A percentile compares a stretch with the other conserved stretches of the same genome.
These are phyloP conservation scores for Ardeotis arabs DNA, from an alignment of 2,113 vertebrate species.

Conservation along the genomic window DNA sequence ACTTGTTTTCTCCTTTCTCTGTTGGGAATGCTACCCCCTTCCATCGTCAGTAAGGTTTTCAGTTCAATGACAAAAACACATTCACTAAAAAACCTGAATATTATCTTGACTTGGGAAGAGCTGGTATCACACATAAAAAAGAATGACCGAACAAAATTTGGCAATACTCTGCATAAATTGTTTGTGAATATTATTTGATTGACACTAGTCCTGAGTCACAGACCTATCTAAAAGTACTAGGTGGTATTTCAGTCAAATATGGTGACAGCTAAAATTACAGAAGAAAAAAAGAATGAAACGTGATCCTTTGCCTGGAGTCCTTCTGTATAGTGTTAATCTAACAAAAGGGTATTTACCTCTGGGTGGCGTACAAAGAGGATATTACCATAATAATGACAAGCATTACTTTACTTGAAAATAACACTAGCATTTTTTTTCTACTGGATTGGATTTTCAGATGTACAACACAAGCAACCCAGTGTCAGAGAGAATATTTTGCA, in stretches of 20 bases:
- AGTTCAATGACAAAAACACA: not conserved
- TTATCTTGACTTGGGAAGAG: not conserved
- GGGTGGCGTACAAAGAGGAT: slow-evolving; percentile 16
- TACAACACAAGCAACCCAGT: not conserved
- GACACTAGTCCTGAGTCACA: not conserved
- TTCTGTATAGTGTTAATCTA: not conserved
- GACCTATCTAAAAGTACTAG: not conserved
- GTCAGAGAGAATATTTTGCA: not conserved
- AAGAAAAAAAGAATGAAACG: not conserved
- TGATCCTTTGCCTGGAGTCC: slow-evolving; percentile 27
- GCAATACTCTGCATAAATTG: not conserved
- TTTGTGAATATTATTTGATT: slow-evolving; percentile 4
- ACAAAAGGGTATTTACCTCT: slow-evolving; percentile 45
- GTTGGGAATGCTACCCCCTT: not conserved
- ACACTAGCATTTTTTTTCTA: slow-evolving; percentile 20
- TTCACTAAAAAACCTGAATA: not conserved
- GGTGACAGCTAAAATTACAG: slow-evolving; percentile 22
- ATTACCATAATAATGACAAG: slow-evolving; percentile 51
- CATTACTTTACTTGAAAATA: slow-evolving; percentile 41
- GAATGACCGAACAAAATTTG: not conserved
- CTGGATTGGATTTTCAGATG: slow-evolving; percentile 29
- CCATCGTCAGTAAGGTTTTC: not conserved
- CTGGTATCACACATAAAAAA: not conserved
- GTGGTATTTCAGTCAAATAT: not conserved
- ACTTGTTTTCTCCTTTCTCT: not conserved